Base-by-base conservation (phyloP, 2,888 invertebrate species). In the Fragum whitleyi region DNA sequence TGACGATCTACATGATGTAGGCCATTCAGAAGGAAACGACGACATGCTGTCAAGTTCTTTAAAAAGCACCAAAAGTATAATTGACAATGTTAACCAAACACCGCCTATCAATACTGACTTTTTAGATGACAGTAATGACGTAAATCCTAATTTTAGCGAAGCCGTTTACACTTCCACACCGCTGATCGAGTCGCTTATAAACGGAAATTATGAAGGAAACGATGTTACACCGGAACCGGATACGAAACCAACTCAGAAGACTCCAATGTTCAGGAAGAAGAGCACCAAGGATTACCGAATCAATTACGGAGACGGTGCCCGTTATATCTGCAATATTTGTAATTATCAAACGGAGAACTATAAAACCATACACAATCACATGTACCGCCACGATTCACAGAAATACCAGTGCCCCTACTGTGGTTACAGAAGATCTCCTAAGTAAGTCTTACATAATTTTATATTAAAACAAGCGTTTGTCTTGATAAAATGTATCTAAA, bases 281-380 rank as follows among this genome's bases (percentile, higher is more conserved):
- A 83, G 81, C 47, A 16, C 69, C 32, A 78, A 74, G 53, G 79
- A 85, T 26, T 85, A 85, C 59, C 61, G 79, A 11, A 76, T 85
- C 21, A 79, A 83, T 42, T 61, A 59, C 14, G 80, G 74, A 9
- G 76, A 74, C 14, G 79, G 79, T 3, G 83, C 83, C 9, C 57
- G 80, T 11, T 85, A 85, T 39, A 74, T 83, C 26, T 85, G 85
- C 47, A 85, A 85, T 42, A 74, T 77, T 19, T 85, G 85, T 62
- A 71, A 67, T 6, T 85, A 85, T 42, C 80, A 80, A 9, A 85
- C 85, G 2, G 81, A 85, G 39, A 85, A 83, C 28, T 85, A 85
- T 76, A 85, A 83, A 62, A 85, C 85, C 2, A 85, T 85, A 23
- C 85, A 83, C 42, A 85, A 83, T 29, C 85, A 85, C 55, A 83